Evolutionary conservation across 2,888 invertebrate genomes (phyloP).

Genomic region (Pilophorus perplexus): DNA sequence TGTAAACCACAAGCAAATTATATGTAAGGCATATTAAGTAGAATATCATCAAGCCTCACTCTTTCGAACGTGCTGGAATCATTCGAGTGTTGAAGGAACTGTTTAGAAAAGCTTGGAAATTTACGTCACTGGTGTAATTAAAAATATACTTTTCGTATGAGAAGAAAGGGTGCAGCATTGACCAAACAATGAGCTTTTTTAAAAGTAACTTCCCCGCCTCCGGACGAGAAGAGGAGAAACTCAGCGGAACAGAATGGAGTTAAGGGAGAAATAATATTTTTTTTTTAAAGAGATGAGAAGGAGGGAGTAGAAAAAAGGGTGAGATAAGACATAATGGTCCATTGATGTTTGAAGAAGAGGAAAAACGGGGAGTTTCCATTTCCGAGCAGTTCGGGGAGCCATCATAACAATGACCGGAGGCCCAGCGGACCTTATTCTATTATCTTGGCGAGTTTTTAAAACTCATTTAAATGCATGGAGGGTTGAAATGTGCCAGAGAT

Average conservation of each 20-base stretch:
- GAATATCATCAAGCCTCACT: too few species aligned
- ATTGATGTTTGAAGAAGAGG: constrained; percentile 2
- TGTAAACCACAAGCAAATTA: too few species aligned
- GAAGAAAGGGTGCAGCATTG: too few species aligned
- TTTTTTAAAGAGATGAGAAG: too few species aligned
- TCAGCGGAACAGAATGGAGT: background rate
- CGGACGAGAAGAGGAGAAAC: background rate
- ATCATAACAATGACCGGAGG: constrained; percentile 7
- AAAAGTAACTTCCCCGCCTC: background rate
- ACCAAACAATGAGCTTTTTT: background rate
- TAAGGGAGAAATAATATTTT: too few species aligned
- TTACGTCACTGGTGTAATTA: too few species aligned
- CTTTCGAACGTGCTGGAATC: too few species aligned
- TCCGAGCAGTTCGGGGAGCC: background rate
- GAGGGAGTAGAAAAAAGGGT: background rate
- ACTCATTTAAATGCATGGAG: constrained; percentile 20
- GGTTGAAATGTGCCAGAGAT: too few species aligned
- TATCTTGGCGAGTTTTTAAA: constrained; percentile 18
- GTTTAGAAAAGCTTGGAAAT: too few species aligned
- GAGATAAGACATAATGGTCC: constrained; percentile 15
- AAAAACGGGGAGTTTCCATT: constrained; percentile 12
- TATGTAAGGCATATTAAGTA: too few species aligned
- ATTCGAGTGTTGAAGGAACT: too few species aligned
- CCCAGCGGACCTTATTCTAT: constrained; percentile 8
- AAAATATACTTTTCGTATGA: too few species aligned